Base-by-base conservation (phyloP, 2,888 invertebrate genomes). In the Conus canariensis region DNA sequence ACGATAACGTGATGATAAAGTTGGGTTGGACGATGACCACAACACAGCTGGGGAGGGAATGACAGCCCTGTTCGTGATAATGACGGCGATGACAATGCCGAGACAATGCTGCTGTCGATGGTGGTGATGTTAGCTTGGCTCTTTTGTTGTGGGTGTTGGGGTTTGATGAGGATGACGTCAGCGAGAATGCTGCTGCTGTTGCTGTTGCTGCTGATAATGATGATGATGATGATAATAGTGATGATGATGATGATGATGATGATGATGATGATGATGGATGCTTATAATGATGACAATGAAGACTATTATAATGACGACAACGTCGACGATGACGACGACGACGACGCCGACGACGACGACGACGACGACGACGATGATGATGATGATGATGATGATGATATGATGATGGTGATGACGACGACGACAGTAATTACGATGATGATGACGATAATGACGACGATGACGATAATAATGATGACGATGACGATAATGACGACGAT, bases 311-410 rank as follows among this genome's bases (percentile, higher is more conserved):
- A 25, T 25, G 77, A 77, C 25, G 77, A 14, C 25, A 8, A 16
- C 16, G 25, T n/a, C 14, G 25, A 6, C 8, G 77, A 25, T 25
- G 77, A 25, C 25, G 77, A 77, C 16, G 56, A 82, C 19, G 77
- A 77, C 19, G 30, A 58, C 16, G 25, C 25, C 16, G 64, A 70
- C 58, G 30, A n/a, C n/a, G 19, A 56, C 1, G 64, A 60, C 59
- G 45, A 64, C 77, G 90, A 67, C 80, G n/a, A 7, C 80, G 59
- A 70, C 45, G 25, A 14, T 25, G 12, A 22, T 82, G 56, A 89
- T 60, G 14, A 58, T 56, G 96, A 59, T 92, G 95, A 67, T 70
- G 70, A 14, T 70, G 70, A 56, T 56, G 87, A 16, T 70, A 25
- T 12, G 30, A 30, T 30, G 30, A 30, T 30, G 30, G 2, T 30